Evolutionary conservation across 2,797 vertebrate species (phyloP).

Genomic region (Clarias pachynema): DNA sequence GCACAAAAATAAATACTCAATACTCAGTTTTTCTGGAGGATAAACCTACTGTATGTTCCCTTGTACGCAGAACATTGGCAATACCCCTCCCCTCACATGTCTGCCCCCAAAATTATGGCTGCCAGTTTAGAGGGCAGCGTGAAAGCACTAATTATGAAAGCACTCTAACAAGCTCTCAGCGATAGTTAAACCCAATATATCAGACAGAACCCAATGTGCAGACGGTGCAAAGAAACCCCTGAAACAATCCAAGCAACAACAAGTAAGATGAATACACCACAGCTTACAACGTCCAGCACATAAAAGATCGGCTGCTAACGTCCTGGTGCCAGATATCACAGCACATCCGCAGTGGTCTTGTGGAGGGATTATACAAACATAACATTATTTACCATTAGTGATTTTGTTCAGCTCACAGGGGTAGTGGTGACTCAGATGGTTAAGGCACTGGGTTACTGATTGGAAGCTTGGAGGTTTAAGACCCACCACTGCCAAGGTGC

Average conservation of each 20-base stretch:
- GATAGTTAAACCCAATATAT: not conserved
- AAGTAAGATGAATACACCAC: not conserved
- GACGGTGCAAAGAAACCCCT: not conserved
- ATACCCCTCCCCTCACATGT: not conserved
- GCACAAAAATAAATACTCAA: not conserved
- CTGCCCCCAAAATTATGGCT: not conserved
- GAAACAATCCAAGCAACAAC: not conserved
- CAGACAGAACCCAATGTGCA: not conserved
- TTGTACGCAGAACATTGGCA: not conserved
- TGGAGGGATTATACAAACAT: too few species aligned
- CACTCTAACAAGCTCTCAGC: not conserved
- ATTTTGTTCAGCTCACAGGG: too few species aligned
- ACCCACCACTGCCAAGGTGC: too few species aligned
- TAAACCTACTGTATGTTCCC: not conserved
- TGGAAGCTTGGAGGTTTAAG: too few species aligned
- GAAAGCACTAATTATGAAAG: not conserved
- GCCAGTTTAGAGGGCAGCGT: not conserved
- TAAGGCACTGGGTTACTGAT: too few species aligned
- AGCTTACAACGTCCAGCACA: not conserved
- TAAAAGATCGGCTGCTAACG: too few species aligned
- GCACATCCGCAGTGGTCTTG: too few species aligned
- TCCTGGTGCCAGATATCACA: too few species aligned
- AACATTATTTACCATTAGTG: too few species aligned
- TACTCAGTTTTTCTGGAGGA: not conserved
- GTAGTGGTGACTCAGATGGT: too few species aligned